Base-by-base conservation (phyloP, 1,140 invertebrate species). In the Limonius californicus region DNA sequence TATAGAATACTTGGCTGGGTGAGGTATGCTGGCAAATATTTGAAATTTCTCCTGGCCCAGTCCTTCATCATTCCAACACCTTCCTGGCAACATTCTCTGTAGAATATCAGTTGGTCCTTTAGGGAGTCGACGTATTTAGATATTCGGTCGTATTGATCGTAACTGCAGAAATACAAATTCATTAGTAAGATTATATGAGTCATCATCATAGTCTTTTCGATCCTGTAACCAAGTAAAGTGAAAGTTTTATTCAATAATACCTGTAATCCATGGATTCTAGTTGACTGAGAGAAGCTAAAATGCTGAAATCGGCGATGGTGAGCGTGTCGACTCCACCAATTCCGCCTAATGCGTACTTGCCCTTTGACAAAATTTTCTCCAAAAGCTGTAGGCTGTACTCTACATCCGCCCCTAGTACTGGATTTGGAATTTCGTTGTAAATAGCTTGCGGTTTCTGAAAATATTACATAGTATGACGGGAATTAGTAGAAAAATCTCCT, bases 181-280 rank as follows among this genome's bases (percentile, higher is more conserved):
- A 45, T n/a, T 18, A 45, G 4, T 45, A 12, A 12, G 18, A 21
- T 21, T 50, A n/a, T n/a, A n/a, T n/a, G n/a, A n/a, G n/a, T n/a
- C n/a, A n/a, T n/a, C n/a, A n/a, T n/a, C n/a, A n/a, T n/a, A n/a
- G n/a, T n/a, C n/a, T n/a, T n/a, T n/a, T n/a, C n/a, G n/a, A n/a
- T n/a, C n/a, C n/a, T n/a, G n/a, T n/a, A n/a, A n/a, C n/a, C n/a
- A n/a, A n/a, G n/a, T n/a, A n/a, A n/a, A n/a, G n/a, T n/a, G n/a
- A n/a, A n/a, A n/a, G n/a, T n/a, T n/a, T n/a, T n/a, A n/a, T n/a
- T n/a, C n/a, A n/a, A n/a, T n/a, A n/a, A n/a, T 50, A 50, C 45
- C 45, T 50, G 19, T 50, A 50, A 14, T 50, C 20, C 45, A 50
- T 50, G 11, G 45, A 50, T 50, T 50, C 45, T 19, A 50, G 45